A percentile compares a stretch with the other conserved stretches of the same genome.
Evolutionary conservation across 2,797 vertebrate species (phyloP).

Genomic region (Hafferia zeledoni): DNA sequence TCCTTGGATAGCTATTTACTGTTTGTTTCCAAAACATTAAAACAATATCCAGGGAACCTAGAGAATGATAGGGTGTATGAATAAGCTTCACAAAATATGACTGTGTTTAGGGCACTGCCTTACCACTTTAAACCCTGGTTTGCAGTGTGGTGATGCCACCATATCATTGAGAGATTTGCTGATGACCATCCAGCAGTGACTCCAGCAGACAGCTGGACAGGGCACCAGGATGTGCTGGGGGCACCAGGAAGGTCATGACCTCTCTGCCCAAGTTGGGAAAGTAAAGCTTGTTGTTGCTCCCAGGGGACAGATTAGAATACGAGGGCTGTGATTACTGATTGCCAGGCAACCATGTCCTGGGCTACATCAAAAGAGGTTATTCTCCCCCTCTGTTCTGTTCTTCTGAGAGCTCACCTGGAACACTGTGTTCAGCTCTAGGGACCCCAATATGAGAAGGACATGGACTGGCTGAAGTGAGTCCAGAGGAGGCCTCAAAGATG

Average conservation of each 20-base stretch:
- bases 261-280: not conserved
- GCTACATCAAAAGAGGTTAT: not conserved
- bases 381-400: not conserved
- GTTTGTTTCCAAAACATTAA: not conserved
- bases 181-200: rapidly evolving
- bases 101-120: not conserved
- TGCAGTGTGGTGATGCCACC: not conserved
- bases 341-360: not conserved
- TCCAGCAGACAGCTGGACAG: not conserved
- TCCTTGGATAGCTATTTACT: not conserved
- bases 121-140: not conserved
- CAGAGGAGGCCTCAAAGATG: not conserved
- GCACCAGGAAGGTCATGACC: not conserved
- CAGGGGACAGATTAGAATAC: not conserved
- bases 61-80: not conserved
- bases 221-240: not conserved
- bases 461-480: not conserved
- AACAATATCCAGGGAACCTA: not conserved
- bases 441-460: rapidly evolving
- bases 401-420: not conserved
- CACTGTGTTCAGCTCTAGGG: not conserved
- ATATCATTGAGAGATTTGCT: not conserved
- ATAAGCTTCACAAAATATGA: not conserved
- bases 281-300: not conserved
- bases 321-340: not conserved